These are phyloP conservation scores for Dichetophora obliterata DNA, from an alignment of 2,888 invertebrate genomes.

Conservation along the genomic window DNA sequence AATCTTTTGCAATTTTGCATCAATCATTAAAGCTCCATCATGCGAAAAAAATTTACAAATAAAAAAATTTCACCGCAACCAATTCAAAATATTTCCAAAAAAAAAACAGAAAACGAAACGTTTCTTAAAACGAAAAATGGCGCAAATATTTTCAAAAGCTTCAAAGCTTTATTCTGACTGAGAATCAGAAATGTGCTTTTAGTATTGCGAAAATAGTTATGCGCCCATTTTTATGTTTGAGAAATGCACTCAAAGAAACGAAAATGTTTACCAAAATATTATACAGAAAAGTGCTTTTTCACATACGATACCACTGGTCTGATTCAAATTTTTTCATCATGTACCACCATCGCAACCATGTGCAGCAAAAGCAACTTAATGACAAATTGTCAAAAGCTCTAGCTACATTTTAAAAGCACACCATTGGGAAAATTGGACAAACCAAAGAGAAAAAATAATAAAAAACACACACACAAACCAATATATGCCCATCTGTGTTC, in stretches of 20 bases:
- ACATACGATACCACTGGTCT: constrained; percentile 71
- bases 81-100: constrained; percentile 33
- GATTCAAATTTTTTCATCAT: constrained; percentile 71
- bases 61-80: constrained; percentile 40
- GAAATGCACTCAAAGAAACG: constrained; percentile 49
- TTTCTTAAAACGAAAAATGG: background rate
- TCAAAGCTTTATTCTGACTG: constrained; percentile 14
- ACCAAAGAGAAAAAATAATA: constrained; percentile 17
- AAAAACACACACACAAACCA: constrained; percentile 23
- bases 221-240: background rate
- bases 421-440: constrained; percentile 12
- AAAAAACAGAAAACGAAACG: constrained; percentile 5
- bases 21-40: background rate
- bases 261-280: constrained; percentile 36
- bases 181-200: background rate
- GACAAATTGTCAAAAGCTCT: constrained; percentile 3
- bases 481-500: constrained; percentile 43
- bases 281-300: constrained; percentile 68
- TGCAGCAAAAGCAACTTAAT: constrained; percentile 50
- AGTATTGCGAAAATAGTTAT: constrained; percentile 15
- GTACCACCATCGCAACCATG: constrained; percentile 69
- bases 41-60: constrained; percentile 42
- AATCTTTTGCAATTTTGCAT: too few relatives aligned
- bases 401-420: background rate
- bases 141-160: background rate